Base-by-base conservation (phyloP, 2,797 vertebrate species). In the Ceyx erithaca region DNA sequence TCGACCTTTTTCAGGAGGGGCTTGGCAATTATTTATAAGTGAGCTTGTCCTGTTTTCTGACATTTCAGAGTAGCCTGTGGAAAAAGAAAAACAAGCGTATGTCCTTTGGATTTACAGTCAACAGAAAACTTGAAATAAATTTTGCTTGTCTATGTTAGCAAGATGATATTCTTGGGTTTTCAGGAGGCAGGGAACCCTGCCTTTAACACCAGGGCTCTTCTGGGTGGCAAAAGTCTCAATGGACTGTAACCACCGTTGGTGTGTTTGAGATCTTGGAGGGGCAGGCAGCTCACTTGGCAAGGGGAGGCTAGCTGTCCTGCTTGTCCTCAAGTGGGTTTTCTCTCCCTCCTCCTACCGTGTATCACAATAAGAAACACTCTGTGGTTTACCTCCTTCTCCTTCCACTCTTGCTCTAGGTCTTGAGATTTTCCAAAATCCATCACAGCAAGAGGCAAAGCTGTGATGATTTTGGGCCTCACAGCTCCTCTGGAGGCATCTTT, bases 21-120 rank as follows among this genome's bases (percentile, higher is more conserved):
- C 70, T 87, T 81, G 92, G 91, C 85, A 95, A 91, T 96, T 95
- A 93, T 94, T 93, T 91, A 91, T 93, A 89, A 95, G 87, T 26
- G 80, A 64, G 43, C 62, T 93, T 92, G 81, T 91, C 93, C 89
- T 77, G 55, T 91, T 87, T 87, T 81, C 79, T 84, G 90, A 82
- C 85, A 86, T 90, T 89, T 88, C 76, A 64, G 31, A 43, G 28
- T 80, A 85, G 72, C 30, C 79, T 87, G 71, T 0, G 3, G 35
- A 87, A 77, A 30, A 54, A 35, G 35, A 80, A 91, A 87, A 48
- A 58, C 28, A 80, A 33, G 52, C 75, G 5, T 54, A 13, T 20
- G 23, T 57, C 82, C 26, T 55, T 45, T 83, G 63, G 13, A 61
- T 91, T 88, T 75, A 82, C 37, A 72, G 41, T 37, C 52, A 89